These are phyloP conservation scores for Xanthia icteritia DNA, from an alignment of 2,888 invertebrate species.

Conservation along the genomic window DNA sequence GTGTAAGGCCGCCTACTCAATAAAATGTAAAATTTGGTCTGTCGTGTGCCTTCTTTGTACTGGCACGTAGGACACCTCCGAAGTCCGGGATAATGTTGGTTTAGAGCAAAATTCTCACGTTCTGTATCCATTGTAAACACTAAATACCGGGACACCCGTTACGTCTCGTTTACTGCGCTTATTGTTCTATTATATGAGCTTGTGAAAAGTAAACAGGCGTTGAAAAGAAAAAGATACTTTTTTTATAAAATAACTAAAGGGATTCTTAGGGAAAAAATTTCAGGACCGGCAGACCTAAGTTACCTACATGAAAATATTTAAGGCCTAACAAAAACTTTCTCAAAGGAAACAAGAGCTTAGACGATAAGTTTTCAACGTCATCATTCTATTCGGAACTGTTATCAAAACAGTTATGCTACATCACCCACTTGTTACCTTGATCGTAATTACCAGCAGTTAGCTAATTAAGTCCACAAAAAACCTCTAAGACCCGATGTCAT, in stretches of 20 bases:
- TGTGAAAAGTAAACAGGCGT: conserved; percentile 85
- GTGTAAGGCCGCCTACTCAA: conserved; percentile 82
- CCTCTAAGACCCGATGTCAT: conserved; percentile 70
- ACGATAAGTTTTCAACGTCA: neutral
- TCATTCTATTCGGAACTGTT: neutral
- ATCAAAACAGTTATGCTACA: conserved; percentile 25
- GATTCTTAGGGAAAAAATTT: conserved; percentile 16
- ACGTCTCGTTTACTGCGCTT: conserved; percentile 84
- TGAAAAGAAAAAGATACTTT: conserved; percentile 76
- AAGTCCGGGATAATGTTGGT: conserved; percentile 80
- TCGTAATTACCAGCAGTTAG: conserved; percentile 52
- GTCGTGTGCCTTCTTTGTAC: conserved; percentile 81
- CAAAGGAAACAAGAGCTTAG: neutral
- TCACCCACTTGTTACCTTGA: conserved; percentile 53
- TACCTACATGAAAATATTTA: neutral
- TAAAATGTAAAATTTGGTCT: conserved; percentile 78
- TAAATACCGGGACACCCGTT: conserved; percentile 82
- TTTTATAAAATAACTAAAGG: conserved; percentile 34
- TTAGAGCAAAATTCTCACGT: conserved; percentile 88
- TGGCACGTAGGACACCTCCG: conserved; percentile 80
- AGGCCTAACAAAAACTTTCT: neutral
- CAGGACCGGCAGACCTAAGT: neutral
- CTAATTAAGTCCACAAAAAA: conserved; percentile 62
- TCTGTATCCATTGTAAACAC: conserved; percentile 85
- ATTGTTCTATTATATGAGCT: conserved; percentile 85